Evolutionary conservation across 2,113 vertebrate species (phyloP).

Genomic region (Syngnathus scovelli): DNA sequence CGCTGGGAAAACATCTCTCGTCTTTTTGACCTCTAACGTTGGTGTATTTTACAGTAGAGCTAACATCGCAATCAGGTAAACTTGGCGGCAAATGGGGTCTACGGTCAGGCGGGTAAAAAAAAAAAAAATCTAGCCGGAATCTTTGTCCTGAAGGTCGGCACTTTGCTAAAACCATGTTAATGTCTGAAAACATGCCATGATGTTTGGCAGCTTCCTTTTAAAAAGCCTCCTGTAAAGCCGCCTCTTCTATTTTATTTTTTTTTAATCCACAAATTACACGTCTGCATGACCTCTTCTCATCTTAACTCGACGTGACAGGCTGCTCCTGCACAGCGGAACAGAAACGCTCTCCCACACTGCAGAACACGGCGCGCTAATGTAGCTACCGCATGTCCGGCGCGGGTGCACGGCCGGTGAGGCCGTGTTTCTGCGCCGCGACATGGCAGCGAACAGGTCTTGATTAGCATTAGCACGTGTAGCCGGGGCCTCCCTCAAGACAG

Average conservation of each 20-base stretch:
- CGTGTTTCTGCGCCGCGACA: constrained; percentile 68
- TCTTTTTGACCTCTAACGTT: constrained; percentile 90
- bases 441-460: constrained; percentile 72
- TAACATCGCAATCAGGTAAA: constrained; percentile 94
- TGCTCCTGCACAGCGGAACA: constrained; percentile 76
- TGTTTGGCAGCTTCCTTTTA: constrained; percentile 65
- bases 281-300: constrained; percentile 65
- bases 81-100: constrained; percentile 42
- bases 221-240: constrained; percentile 61
- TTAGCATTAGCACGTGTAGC: constrained; percentile 73
- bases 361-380: constrained; percentile 80
- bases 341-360: constrained; percentile 68
- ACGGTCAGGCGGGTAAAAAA: neutral
- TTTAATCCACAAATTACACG: constrained; percentile 76
- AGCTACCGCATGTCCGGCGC: constrained; percentile 64
- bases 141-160: constrained; percentile 68
- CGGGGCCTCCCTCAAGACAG: constrained; percentile 58
- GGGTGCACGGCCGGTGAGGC: constrained; percentile 45
- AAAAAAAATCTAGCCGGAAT: constrained; percentile 54
- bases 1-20: constrained; percentile 70
- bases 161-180: constrained; percentile 78
- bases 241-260: constrained; percentile 24
- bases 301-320: constrained; percentile 80
- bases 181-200: constrained; percentile 68
- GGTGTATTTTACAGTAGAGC: constrained; percentile 91